These are phyloP conservation scores for Drosophila lacteicornis DNA, from an alignment of 1,140 invertebrate genomes.

Conservation along the genomic window DNA sequence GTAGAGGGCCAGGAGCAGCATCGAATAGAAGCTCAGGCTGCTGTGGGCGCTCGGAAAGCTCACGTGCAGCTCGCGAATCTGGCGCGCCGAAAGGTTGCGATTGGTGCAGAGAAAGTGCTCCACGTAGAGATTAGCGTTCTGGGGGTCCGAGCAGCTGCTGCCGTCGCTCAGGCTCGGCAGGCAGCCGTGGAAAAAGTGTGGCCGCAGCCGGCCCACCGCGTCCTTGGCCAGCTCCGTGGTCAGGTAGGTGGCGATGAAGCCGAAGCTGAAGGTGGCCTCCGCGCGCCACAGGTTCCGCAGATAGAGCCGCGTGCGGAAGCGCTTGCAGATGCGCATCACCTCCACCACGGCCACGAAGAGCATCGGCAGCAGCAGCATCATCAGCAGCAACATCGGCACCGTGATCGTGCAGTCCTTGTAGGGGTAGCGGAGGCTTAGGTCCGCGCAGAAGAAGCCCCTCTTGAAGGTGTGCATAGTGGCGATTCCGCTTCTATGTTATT, in stretches of 20 bases:
- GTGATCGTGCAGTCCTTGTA: slow-evolving; percentile 80
- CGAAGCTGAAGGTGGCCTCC: slow-evolving; percentile 75
- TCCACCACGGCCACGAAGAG: slow-evolving; percentile 77
- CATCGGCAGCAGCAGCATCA: slow-evolving; percentile 78
- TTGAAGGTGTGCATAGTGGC: slow-evolving; percentile 72
- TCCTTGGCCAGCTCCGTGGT: slow-evolving; percentile 79
- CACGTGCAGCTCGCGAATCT: slow-evolving; percentile 90
- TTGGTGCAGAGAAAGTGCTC: slow-evolving; percentile 88
- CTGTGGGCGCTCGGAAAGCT: slow-evolving; percentile 94
- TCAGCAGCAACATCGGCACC: slow-evolving; percentile 76
- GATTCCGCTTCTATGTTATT: neutral
- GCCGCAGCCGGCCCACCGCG: slow-evolving; percentile 70
- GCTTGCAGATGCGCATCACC: slow-evolving; percentile 74
- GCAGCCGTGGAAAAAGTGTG: slow-evolving; percentile 86
- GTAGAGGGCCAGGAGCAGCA: slow-evolving; percentile 87
- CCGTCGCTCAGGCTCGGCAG: slow-evolving; percentile 86
- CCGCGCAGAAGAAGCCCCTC: slow-evolving; percentile 77
- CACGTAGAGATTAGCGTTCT: slow-evolving; percentile 88
- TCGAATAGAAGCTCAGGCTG: slow-evolving; percentile 91
- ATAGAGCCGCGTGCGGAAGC: slow-evolving; percentile 70
- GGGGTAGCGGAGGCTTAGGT: slow-evolving; percentile 73
- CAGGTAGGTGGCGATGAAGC: slow-evolving; percentile 79
- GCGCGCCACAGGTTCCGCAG: slow-evolving; percentile 71
- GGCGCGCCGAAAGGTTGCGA: slow-evolving; percentile 86
- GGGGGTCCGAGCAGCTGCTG: slow-evolving; percentile 86